Base-by-base conservation (phyloP, 2,888 invertebrate species). In the Helicoverpa assulta region DNA sequence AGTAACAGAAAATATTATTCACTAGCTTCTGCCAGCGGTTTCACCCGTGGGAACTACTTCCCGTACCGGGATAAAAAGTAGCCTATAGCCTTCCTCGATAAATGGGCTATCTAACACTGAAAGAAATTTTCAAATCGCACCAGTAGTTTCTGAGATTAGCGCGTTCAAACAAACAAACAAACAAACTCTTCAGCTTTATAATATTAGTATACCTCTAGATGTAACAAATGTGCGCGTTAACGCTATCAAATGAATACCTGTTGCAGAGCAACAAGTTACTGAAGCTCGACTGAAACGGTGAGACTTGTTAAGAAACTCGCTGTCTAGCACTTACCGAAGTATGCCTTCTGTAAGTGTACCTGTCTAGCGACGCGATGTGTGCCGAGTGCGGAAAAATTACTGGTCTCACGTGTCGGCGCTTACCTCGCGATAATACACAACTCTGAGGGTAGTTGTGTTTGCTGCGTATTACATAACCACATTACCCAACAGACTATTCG, bases 331-430 rank as follows among this genome's bases (percentile, higher is more conserved):
- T 10, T 21, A 10, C 1, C n/a, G 2, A 16, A 16, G 26, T 52
- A 7, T 16, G 8, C 21, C 16, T 80, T 53, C 79, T 55, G 64
- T n/a, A 14, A 5, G 8, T 0, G 0, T 19, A 6, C 21, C 8
- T 52, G 21, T 47, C 1, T 33, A 29, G 55, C 60, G 51, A 37
- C 52, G 8, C 59, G 62, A 56, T 74, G 18, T 63, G 47, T 70
- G 43, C 56, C 51, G 52, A 76, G 66, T 63, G 47, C 56, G 53
- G 59, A 76, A 80, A 76, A 70, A 70, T 70, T 70, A 77, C 66
- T 53, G 59, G 19, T 53, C 51, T 40, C 62, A 57, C 58, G 69
- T 80, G 80, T 59, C 64, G 61, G 51, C 59, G 56, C 67, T 58
- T 55, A 37, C 26, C 58, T 37, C 54, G 56, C 69, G 61, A 61